These are phyloP conservation scores for Meda fulgida DNA, from an alignment of 2,797 vertebrate genomes.

Conservation along the genomic window DNA sequence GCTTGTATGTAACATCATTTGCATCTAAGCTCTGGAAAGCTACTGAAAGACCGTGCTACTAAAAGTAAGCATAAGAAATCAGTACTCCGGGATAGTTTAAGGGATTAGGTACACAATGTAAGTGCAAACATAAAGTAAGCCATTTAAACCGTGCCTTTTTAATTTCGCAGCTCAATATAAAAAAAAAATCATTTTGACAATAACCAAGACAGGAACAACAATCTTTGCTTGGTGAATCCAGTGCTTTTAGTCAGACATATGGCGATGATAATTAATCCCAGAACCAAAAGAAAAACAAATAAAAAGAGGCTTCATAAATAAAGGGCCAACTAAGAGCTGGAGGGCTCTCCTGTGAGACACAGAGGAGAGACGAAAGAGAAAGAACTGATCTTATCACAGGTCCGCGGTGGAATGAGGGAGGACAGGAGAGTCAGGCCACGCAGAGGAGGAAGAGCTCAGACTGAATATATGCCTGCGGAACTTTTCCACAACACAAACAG, in stretches of 20 bases:
- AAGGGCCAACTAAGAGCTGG: slow-evolving; percentile 72
- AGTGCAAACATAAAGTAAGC: background rate
- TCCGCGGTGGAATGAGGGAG: background rate
- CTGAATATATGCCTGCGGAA: slow-evolving; percentile 49
- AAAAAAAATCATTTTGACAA: slow-evolving; percentile 67
- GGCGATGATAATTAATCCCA: slow-evolving; percentile 81
- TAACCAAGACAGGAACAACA: slow-evolving; percentile 72
- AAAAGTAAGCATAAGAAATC: slow-evolving; percentile 36
- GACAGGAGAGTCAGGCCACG: slow-evolving; percentile 28
- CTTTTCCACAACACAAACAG: slow-evolving; percentile 47
- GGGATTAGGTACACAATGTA: slow-evolving; percentile 1
- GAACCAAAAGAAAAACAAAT: slow-evolving; percentile 77
- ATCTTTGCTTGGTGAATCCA: slow-evolving; percentile 69
- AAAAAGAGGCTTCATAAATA: slow-evolving; percentile 74
- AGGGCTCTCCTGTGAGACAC: slow-evolving; percentile 64
- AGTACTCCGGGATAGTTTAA: background rate
- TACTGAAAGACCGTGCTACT: slow-evolving; percentile 3
- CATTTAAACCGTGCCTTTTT: background rate
- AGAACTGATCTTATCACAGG: slow-evolving; percentile 68
- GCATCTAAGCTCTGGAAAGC: slow-evolving; percentile 15
- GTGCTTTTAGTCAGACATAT: slow-evolving; percentile 77
- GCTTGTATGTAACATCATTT: slow-evolving; percentile 31
- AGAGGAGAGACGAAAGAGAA: slow-evolving; percentile 63
- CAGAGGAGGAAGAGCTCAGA: slow-evolving; percentile 33
- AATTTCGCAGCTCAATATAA: slow-evolving; percentile 48